Evolutionary conservation across 2,797 vertebrate genomes (phyloP).

Genomic region (Gobionotothen gibberifrons): DNA sequence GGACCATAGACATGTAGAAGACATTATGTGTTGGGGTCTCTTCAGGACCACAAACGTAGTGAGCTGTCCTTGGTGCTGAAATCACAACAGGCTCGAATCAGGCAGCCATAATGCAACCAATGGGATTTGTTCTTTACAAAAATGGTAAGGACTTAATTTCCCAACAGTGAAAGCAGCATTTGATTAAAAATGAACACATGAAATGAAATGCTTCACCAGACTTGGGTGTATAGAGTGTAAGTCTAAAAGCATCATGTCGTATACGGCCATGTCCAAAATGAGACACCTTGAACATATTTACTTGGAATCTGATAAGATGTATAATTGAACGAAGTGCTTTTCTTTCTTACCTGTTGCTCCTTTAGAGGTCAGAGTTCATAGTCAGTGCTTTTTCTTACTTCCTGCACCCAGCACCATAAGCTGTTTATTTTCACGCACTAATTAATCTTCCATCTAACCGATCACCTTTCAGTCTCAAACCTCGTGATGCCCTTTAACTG

Average conservation of each 20-base stretch:
- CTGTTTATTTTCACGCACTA: background rate
- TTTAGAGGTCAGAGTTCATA: constrained; percentile 30
- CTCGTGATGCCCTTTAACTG: constrained; percentile 32
- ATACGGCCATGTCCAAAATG: background rate
- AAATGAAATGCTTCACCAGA: background rate
- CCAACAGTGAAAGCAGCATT: background rate
- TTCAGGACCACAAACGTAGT: background rate
- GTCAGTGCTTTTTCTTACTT: background rate
- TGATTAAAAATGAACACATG: background rate
- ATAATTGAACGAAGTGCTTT: background rate
- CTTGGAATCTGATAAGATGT: background rate
- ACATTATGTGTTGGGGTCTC: background rate
- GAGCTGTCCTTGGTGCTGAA: constrained; percentile 39
- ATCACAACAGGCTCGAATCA: background rate
- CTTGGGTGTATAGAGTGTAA: background rate
- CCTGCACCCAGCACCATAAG: background rate
- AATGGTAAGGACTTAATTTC: background rate
- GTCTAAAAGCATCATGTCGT: background rate
- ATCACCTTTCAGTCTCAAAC: constrained; percentile 1
- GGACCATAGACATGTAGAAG: too few species aligned
- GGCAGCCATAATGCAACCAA: background rate
- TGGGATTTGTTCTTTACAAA: background rate
- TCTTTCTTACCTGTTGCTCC: background rate
- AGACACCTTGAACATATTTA: background rate
- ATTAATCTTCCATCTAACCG: background rate